phyloP scores from a whole-genome alignment of 1,140 invertebrate species.

The Lanistes nyassanus region DNA sequence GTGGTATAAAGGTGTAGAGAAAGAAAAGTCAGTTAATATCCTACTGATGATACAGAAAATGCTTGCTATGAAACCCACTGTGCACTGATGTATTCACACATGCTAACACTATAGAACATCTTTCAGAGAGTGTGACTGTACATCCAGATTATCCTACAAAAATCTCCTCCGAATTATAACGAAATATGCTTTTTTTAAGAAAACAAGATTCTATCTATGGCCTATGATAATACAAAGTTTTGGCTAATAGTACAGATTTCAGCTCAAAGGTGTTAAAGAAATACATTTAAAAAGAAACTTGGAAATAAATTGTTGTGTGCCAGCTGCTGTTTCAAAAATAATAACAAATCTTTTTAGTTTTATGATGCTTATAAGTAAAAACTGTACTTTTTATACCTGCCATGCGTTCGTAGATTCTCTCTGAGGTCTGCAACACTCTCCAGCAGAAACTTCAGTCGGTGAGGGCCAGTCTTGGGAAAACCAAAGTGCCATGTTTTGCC shows the following conservation, averaged over 20 bases:
- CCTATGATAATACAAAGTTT: too few relatives aligned
- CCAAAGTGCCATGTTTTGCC: conserved; percentile 56
- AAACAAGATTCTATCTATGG: too few relatives aligned
- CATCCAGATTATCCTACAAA: too few relatives aligned
- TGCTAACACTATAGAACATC: too few relatives aligned
- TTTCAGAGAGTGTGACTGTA: too few relatives aligned
- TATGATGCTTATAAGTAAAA: neutral
- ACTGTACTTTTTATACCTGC: conserved; percentile 39
- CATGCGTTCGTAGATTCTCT: conserved; percentile 41
- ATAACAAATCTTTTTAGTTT: neutral
- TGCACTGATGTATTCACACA: neutral
- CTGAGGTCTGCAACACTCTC: conserved; percentile 58
- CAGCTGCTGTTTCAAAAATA: neutral
- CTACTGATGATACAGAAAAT: neutral
- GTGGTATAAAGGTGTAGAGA: neutral
- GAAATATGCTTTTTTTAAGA: too few relatives aligned
- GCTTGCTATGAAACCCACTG: neutral
- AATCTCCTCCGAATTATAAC: too few relatives aligned
- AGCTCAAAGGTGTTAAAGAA: too few relatives aligned
- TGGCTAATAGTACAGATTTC: too few relatives aligned
- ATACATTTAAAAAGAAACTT: neutral
- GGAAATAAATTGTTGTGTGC: neutral
- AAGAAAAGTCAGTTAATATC: neutral
- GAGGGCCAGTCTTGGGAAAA: conserved; percentile 64
- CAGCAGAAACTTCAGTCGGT: conserved; percentile 58